Evolutionary conservation across 2,888 invertebrate species (phyloP), one percentile per base, ranked within the genome.

Genomic region (Eueremaeus valkanovi): DNA sequence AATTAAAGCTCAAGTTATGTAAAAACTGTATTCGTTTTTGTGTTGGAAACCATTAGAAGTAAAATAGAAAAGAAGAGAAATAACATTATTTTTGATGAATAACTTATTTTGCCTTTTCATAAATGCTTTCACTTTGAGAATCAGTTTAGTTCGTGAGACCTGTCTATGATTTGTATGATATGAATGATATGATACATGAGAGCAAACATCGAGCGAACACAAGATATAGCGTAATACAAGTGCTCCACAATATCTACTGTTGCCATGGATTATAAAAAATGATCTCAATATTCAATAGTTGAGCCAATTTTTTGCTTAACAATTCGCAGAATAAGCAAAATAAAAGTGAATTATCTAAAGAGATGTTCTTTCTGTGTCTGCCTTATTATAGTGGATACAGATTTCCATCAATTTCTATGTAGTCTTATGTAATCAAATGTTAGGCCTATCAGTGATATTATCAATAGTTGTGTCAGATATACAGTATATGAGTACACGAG

Each of bases 221-320:
- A 45, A 45, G 6, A 45, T 11, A 45, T 55, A 55, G 24, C 21
- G 16, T 11, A 51, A 51, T 9, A 27, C 29, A 55, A 55, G 24
- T 55, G 29, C 13, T 55, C 42, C 55, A 9, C 55, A 55, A 55
- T 55, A 27, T 55, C 21, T 18, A 9, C 24, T 61, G 61, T 61
- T 61, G 61, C 9, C 61, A 61, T 31, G 31, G 61, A 61, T 31
- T 61, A 31, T 61, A 61, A 61, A 29, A 61, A 31, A 61, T 61
- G 61, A 31, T 61, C 61, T 18, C 16, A 29, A 31, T 31, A 61
- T 61, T 61, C 61, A 61, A 61, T 61, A 61, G 31, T 61, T 61
- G 29, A 61, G 29, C 61, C 61, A 61, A 61, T 61, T 31, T 61
- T 61, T 61, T 61, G 61, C 3, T 58, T 2, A 24, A 21, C 16